Percentiles rank a stretch among this genome's conserved stretches.
Evolutionary conservation across 2,113 vertebrate genomes (phyloP).

Genomic region (Myotis yumanensis): DNA sequence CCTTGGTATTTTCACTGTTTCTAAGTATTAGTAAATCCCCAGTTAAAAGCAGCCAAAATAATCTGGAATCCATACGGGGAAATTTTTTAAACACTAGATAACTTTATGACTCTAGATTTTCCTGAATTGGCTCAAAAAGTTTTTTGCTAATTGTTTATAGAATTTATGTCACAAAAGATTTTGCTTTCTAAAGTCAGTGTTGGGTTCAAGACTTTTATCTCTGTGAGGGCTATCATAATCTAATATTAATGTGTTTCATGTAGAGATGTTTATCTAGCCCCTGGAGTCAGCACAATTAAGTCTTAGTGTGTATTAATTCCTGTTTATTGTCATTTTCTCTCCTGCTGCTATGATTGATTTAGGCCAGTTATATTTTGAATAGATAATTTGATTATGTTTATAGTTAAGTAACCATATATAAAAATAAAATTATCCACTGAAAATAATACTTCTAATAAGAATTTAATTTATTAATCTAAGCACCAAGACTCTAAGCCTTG

Average conservation of each 20-base stretch:
- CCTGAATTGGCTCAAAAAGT: not conserved
- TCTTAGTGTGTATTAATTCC: constrained; percentile 68
- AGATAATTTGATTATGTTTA: constrained; percentile 65
- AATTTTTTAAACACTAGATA: not conserved
- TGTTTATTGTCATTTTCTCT: constrained; percentile 63
- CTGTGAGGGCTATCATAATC: not conserved
- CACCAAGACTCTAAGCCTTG: not conserved
- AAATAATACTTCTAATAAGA: constrained; percentile 34
- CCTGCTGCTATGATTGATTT: constrained; percentile 71
- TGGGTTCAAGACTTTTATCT: constrained; percentile 15
- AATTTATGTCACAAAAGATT: constrained; percentile 32
- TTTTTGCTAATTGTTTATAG: constrained; percentile 25
- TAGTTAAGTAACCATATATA: constrained; percentile 61
- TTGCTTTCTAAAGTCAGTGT: constrained; percentile 39
- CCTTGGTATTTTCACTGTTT: not conserved
- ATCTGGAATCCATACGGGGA: not conserved
- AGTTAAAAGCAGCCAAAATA: not conserved
- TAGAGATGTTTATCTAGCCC: constrained; percentile 64
- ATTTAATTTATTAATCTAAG: not conserved
- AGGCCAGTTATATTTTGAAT: constrained; percentile 54
- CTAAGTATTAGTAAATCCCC: not conserved
- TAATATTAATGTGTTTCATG: constrained; percentile 64
- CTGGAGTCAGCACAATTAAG: constrained; percentile 70
- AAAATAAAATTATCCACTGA: constrained; percentile 54
- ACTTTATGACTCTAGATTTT: not conserved